Evolutionary conservation across 2,888 invertebrate genomes (phyloP).

Genomic region (Criorhina ranunculi): DNA sequence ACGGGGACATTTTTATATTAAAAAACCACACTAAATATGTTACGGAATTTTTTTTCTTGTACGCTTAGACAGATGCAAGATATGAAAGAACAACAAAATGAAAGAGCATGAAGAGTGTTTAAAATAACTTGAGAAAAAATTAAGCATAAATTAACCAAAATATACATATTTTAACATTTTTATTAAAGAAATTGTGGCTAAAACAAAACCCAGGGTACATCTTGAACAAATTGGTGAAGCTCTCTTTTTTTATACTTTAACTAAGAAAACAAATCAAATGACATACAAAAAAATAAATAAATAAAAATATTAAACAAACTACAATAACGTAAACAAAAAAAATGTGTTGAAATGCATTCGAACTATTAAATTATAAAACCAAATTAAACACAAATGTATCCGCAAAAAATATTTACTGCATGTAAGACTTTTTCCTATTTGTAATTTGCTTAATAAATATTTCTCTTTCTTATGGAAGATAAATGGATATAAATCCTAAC

Average conservation of each 20-base stretch:
- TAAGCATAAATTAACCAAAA: constrained; percentile 32
- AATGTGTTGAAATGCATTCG: background rate
- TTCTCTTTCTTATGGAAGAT: too few relatives aligned
- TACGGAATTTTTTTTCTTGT: background rate
- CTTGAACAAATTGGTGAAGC: constrained; percentile 66
- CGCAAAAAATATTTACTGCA: too few relatives aligned
- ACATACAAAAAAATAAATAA: background rate
- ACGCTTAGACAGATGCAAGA: constrained; percentile 20
- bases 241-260: constrained; percentile 22
- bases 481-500: too few relatives aligned
- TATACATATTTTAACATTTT: constrained; percentile 16
- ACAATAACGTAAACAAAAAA: background rate
- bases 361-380: too few relatives aligned
- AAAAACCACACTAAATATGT: constrained; percentile 12
- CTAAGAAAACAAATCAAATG: constrained; percentile 4
- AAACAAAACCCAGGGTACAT: constrained; percentile 63
- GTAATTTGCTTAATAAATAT: too few relatives aligned
- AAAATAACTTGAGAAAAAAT: constrained; percentile 19
- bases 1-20: constrained; percentile 8
- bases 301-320: background rate
- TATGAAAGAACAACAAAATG: constrained; percentile 25
- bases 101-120: constrained; percentile 40
- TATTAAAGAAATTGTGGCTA: constrained; percentile 67
- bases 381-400: too few relatives aligned
- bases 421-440: too few relatives aligned